Percentiles rank a stretch among this genome's conserved stretches.
Conservation (phyloP, 2,888 invertebrate genomes). For the Cephus spinipes region DNA sequence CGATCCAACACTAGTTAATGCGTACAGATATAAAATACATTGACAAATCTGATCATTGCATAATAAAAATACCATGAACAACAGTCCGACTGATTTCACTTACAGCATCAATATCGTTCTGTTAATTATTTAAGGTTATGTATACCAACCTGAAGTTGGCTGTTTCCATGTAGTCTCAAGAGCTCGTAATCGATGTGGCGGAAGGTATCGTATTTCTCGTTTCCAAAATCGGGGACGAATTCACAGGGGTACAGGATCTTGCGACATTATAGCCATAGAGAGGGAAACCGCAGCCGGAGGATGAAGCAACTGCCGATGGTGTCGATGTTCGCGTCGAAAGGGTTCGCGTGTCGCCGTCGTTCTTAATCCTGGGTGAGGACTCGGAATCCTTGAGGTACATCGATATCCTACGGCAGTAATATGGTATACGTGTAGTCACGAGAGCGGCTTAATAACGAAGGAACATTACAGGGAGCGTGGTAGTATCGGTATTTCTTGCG, state of each 20-base stretch:
- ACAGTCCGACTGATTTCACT: not conserved
- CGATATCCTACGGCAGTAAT: not conserved
- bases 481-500: slow-evolving; percentile 62
- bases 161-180: not conserved
- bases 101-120: not conserved
- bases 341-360: slow-evolving; percentile 42
- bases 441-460: slow-evolving; percentile 43
- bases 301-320: slow-evolving; percentile 39
- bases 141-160: not conserved
- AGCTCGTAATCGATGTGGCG: not conserved
- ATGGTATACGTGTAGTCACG: slow-evolving; percentile 25
- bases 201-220: not conserved
- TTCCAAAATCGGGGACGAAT: not conserved
- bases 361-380: not conserved
- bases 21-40: not conserved
- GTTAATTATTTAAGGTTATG: not conserved
- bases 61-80: not conserved
- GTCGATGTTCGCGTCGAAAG: slow-evolving; percentile 42
- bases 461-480: slow-evolving; percentile 36
- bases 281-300: slow-evolving; percentile 36
- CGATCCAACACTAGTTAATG: slow-evolving; percentile 9
- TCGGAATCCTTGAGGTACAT: not conserved
- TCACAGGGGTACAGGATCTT: not conserved
- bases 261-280: slow-evolving; percentile 4
- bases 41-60: not conserved